phyloP scores from a whole-genome alignment of 2,888 invertebrate species.

The Netelia inedita region DNA sequence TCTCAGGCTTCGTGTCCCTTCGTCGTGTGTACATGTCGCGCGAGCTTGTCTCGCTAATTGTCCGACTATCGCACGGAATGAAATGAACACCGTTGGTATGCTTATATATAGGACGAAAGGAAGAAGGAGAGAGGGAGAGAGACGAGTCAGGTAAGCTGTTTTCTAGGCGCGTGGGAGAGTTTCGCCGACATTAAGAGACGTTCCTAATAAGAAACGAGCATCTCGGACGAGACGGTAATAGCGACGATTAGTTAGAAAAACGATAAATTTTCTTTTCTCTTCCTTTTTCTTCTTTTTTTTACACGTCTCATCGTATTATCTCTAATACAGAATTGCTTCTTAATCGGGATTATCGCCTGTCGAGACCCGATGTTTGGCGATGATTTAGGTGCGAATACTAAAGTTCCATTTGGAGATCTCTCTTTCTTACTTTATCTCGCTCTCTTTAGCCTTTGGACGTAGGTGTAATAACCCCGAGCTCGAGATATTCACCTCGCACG shows the following conservation, averaged over 20 bases:
- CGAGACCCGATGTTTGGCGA: not conserved
- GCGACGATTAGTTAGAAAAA: not conserved
- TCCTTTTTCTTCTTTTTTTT: not conserved
- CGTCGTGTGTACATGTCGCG: constrained; percentile 65
- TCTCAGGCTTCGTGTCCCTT: constrained; percentile 63
- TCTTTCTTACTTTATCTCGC: constrained; percentile 68
- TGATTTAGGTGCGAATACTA: constrained; percentile 35
- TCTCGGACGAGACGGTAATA: not conserved
- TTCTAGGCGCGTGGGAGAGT: constrained; percentile 57
- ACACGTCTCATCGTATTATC: not conserved
- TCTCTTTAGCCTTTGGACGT: constrained; percentile 18
- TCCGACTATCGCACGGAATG: constrained; percentile 63
- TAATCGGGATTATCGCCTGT: not conserved
- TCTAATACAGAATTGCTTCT: not conserved
- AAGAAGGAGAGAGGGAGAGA: not conserved
- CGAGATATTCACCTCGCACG: constrained; percentile 72
- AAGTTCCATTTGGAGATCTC: constrained; percentile 51
- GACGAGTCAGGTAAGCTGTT: constrained; percentile 2
- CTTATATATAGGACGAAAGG: not conserved
- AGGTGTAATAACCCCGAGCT: constrained; percentile 63
- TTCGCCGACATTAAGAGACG: constrained; percentile 5
- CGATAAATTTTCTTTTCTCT: too few relatives aligned
- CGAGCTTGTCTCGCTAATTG: constrained; percentile 59
- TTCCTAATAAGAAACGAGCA: not conserved
- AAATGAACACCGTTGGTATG: constrained; percentile 9